These are phyloP conservation scores for Fundulus diaphanus DNA, from an alignment of 2,797 vertebrate species.

Conservation along the genomic window DNA sequence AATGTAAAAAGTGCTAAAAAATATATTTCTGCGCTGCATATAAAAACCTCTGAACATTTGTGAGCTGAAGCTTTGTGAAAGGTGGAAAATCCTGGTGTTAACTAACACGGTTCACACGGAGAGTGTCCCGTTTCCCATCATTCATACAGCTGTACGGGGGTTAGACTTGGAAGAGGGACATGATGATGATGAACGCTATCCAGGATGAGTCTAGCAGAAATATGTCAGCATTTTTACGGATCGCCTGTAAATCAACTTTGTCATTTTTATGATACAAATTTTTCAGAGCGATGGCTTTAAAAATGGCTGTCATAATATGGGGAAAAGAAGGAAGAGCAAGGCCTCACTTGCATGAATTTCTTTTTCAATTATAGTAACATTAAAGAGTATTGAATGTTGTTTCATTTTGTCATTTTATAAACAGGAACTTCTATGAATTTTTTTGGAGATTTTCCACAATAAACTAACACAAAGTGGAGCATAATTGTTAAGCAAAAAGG, in stretches of 20 bases:
- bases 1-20: not conserved
- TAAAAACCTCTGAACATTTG: not conserved
- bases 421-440: not conserved
- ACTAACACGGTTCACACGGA: not conserved
- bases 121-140: constrained; percentile 52
- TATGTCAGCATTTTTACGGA: constrained; percentile 37
- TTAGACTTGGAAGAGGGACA: constrained; percentile 40
- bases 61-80: not conserved
- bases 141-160: constrained; percentile 52
- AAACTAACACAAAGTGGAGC: not conserved
- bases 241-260: constrained; percentile 38
- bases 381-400: not conserved
- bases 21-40: not conserved
- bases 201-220: constrained; percentile 42
- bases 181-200: constrained; percentile 55
- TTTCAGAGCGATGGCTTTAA: constrained; percentile 8
- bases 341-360: not conserved
- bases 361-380: not conserved
- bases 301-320: not conserved
- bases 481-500: not conserved
- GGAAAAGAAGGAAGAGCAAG: not conserved
- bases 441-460: not conserved
- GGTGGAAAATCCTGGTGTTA: not conserved
- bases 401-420: not conserved
- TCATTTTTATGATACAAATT: constrained; percentile 9